Percentiles rank a stretch among this genome's conserved stretches.
These are phyloP conservation scores for Cantharis rustica DNA, from an alignment of 2,888 invertebrate genomes.

Conservation along the genomic window DNA sequence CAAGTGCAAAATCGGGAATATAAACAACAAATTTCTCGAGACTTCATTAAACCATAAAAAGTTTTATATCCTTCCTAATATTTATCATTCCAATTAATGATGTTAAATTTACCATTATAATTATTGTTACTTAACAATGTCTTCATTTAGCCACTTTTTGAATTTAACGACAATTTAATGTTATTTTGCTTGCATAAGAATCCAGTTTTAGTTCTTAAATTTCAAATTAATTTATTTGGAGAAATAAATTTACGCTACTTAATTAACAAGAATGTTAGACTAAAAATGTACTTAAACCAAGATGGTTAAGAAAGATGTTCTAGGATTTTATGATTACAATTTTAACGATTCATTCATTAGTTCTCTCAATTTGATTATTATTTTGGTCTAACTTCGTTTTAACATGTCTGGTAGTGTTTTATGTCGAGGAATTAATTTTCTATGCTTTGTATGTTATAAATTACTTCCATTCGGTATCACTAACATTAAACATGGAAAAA, in stretches of 20 bases:
- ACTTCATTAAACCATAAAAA: neutral
- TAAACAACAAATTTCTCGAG: neutral
- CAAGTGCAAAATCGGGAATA: neutral
- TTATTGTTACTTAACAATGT: neutral
- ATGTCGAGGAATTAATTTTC: neutral
- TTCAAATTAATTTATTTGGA: neutral
- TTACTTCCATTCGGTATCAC: neutral
- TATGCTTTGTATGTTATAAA: neutral
- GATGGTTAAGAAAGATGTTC: neutral
- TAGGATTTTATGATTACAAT: neutral
- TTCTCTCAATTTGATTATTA: neutral
- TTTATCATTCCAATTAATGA: conserved; percentile 9
- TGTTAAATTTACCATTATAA: conserved; percentile 11
- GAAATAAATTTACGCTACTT: neutral
- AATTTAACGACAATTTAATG: neutral
- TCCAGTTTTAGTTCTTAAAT: neutral
- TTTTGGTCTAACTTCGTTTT: neutral
- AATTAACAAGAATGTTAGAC: neutral
- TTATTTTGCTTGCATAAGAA: neutral
- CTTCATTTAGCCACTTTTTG: neutral
- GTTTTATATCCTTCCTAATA: conserved; percentile 4
- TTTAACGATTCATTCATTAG: neutral
- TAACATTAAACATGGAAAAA: neutral
- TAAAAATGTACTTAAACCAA: neutral
- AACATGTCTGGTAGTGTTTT: neutral